Evolutionary conservation across 2,113 vertebrate species (phyloP), one percentile per base, ranked within the genome.

Genomic region (Lophochroa leadbeateri): DNA sequence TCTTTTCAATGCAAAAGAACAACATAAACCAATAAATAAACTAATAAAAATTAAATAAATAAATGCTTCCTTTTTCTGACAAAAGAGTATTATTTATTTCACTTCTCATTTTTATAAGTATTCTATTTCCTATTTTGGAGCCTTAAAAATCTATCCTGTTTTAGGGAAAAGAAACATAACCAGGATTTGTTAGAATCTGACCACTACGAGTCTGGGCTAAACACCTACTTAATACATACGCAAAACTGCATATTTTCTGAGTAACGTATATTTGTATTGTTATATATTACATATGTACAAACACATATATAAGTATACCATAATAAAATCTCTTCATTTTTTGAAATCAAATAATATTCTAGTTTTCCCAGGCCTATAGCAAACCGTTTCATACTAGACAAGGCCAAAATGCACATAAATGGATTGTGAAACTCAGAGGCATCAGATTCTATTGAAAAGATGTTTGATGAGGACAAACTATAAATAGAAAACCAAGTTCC

Each of bases 251-350:
- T 61, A 16, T 37, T 83, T 82, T 86, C 13, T 21, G 92, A 4
- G 0, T 33, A 74, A 33, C 9, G n/a, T 6, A n/a, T 5, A 18
- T 1, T 7, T 72, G 2, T 4, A 74, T 52, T 57, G 65, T 75
- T 18, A 4, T 58, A 25, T 77, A 67, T 89, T 33, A 60, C 3
- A 9, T 18, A 13, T 7, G 9, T 61, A 35, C 14, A 31, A 19
- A 52, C 5, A 27, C 41, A 3, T 4, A 17, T 49, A 6, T 24
- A 60, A 74, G 13, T 9, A 46, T 11, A 8, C 1, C 16, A 31
- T 20, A 46, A 37, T 8, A 44, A 82, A 69, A 81, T 31, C 3
- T 39, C 16, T 72, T 72, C 8, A 20, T 8, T 57, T 78, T 50
- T 21, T 49, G 16, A 25, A 49, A 57, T 61, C 18, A 7, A 72